phyloP scores from a whole-genome alignment of 2,113 vertebrate genomes.

The Pseudopodoces humilis region DNA sequence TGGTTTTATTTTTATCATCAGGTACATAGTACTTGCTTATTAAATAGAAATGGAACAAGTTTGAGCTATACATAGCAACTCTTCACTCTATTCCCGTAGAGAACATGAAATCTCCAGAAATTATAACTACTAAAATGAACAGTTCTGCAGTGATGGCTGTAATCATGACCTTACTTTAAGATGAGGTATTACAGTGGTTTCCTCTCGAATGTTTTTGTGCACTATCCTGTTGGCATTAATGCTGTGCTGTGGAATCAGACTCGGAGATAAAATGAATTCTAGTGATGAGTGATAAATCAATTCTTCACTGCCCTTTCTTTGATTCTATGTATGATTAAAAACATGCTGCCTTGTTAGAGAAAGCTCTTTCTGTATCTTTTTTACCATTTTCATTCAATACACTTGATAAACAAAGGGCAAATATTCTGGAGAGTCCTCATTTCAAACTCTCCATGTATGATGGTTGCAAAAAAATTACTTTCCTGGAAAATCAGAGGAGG shows the following conservation, averaged over 20 bases:
- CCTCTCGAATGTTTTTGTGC: not conserved
- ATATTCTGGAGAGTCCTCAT: not conserved
- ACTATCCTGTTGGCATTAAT: not conserved
- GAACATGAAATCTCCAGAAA: not conserved
- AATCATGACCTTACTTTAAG: not conserved
- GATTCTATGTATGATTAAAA: not conserved
- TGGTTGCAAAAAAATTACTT: not conserved
- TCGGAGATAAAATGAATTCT: not conserved
- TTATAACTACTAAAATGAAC: not conserved
- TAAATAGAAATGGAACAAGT: not conserved
- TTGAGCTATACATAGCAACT: not conserved
- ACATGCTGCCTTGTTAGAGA: not conserved
- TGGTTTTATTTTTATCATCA: not conserved
- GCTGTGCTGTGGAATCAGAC: not conserved
- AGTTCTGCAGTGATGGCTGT: not conserved
- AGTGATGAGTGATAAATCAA: not conserved
- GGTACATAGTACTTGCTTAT: not conserved
- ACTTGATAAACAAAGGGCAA: not conserved
- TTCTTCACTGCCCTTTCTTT: not conserved
- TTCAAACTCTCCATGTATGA: rapidly evolving
- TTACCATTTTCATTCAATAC: not conserved
- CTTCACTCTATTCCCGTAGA: not conserved
- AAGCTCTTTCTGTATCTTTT: not conserved
- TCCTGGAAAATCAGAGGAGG: not conserved
- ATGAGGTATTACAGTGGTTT: not conserved